Evolutionary conservation across 2,113 vertebrate genomes (phyloP).

Genomic region (Daboia siamensis): DNA sequence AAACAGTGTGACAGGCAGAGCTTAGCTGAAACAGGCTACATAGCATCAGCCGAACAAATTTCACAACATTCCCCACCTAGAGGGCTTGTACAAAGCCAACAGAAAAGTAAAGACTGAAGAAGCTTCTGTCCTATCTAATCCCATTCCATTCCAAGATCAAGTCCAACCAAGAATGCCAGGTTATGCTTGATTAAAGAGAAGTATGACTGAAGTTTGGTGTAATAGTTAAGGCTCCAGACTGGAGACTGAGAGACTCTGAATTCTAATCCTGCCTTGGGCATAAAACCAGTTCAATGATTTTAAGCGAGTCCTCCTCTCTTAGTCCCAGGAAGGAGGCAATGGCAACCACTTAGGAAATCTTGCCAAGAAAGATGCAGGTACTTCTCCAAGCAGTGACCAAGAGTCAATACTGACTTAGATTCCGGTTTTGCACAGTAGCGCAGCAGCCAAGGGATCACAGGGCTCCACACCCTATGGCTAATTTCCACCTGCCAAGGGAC

Average conservation of each 20-base stretch:
- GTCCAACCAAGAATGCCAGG: not conserved
- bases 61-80: not conserved
- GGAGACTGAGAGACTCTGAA: not conserved
- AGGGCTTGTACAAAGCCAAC: not conserved
- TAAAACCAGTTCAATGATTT: not conserved
- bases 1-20: not conserved
- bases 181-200: not conserved
- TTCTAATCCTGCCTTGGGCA: not conserved
- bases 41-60: not conserved
- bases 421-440: too few relatives aligned
- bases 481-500: too few relatives aligned
- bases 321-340: not conserved
- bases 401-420: not conserved
- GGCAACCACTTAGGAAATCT: not conserved
- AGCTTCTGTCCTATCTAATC: not conserved
- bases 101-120: not conserved
- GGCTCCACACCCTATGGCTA: too few relatives aligned
- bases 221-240: not conserved
- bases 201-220: not conserved
- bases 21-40: not conserved
- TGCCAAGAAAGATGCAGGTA: not conserved
- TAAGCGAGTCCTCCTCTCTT: not conserved
- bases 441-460: too few relatives aligned
- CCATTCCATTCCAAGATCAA: not conserved
- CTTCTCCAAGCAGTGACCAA: not conserved